Percentiles rank a stretch among this genome's conserved stretches.
These are phyloP conservation scores for Tromatobia lineatoria DNA, from an alignment of 2,888 invertebrate genomes.

Conservation along the genomic window DNA sequence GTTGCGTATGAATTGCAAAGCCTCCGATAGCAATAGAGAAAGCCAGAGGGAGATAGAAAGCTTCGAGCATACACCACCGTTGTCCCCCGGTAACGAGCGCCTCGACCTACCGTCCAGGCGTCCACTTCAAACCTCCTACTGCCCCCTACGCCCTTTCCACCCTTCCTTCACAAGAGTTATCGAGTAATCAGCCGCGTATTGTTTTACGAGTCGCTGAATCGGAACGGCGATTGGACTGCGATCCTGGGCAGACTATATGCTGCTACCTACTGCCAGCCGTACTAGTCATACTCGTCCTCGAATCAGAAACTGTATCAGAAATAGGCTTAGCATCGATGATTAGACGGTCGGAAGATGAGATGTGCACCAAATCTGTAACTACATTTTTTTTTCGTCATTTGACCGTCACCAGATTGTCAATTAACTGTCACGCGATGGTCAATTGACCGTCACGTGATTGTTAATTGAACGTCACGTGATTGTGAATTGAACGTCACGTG, in stretches of 20 bases:
- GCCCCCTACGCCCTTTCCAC: conserved; percentile 85
- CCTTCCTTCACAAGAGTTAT: conserved; percentile 77
- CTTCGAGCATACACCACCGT: conserved; percentile 54
- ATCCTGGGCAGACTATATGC: conserved; percentile 53
- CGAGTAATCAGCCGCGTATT: conserved; percentile 85
- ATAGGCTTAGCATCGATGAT: not conserved
- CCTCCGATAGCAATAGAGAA: conserved; percentile 69
- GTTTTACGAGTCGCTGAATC: conserved; percentile 84
- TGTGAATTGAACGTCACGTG: too few species aligned
- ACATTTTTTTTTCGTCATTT: not conserved
- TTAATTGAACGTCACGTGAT: too few species aligned
- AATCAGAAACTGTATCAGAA: conserved; percentile 56
- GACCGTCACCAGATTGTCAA: not conserved
- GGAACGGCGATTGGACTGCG: conserved; percentile 81
- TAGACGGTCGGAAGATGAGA: not conserved
- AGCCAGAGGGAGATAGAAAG: conserved; percentile 47
- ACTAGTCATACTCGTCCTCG: conserved; percentile 30
- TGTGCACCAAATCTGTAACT: not conserved
- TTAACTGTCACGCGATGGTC: not conserved
- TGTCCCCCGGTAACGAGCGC: conserved; percentile 85
- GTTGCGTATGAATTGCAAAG: conserved; percentile 83
- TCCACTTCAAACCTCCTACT: conserved; percentile 79
- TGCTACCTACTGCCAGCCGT: conserved; percentile 23
- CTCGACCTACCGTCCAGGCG: conserved; percentile 86
- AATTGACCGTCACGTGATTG: too few species aligned